Base-by-base conservation (phyloP, 1,140 invertebrate genomes). In the Caenorhabditis latens region DNA sequence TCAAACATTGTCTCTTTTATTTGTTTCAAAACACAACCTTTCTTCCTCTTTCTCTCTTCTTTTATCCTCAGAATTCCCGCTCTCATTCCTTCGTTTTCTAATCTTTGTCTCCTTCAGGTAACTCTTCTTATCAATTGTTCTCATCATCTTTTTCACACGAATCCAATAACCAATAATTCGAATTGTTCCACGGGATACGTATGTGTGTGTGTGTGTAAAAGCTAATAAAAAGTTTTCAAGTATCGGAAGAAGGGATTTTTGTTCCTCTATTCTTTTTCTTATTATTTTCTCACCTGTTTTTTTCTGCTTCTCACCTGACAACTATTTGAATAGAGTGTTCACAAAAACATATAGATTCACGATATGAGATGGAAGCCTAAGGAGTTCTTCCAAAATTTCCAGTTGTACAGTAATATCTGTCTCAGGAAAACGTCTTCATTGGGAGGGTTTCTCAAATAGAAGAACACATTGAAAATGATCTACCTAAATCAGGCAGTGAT, bases 201-300 rank as follows among this genome's bases (percentile, higher is more conserved):
- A 24, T 21, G n/a, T 61, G n/a, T 53, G 11, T 53, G 11, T 21
- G n/a, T 24, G 42, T 71, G 42, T 71, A 43, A 71, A 71, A 71
- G 11, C 65, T 8, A 71, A 71, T 71, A 71, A 71, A 71, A 71
- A 71, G 42, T 71, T 71, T 71, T 71, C 65, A 71, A 71, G 42
- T 71, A 24, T 63, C 61, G 24, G 21, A 53, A 16, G 50, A 61
- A 13, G 40, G 42, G 65, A 71, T 71, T 46, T 65, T 65, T 65
- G 61, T 40, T 65, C 61, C 7, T 13, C 19, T 65, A 65, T 40
- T 65, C 61, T 32, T 71, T 71, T 43, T 71, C 16, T 21, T 71
- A 40, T 32, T 21, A 40, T 71, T n/a, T 71, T 71, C 61, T 63
- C 61, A 32, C 61, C 11, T 40, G 21, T 19, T 58, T 19, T 58